A percentile compares a stretch with the other conserved stretches of the same genome.
These are phyloP conservation scores for Lepas anatifera DNA, from an alignment of 2,888 invertebrate genomes.

Conservation along the genomic window DNA sequence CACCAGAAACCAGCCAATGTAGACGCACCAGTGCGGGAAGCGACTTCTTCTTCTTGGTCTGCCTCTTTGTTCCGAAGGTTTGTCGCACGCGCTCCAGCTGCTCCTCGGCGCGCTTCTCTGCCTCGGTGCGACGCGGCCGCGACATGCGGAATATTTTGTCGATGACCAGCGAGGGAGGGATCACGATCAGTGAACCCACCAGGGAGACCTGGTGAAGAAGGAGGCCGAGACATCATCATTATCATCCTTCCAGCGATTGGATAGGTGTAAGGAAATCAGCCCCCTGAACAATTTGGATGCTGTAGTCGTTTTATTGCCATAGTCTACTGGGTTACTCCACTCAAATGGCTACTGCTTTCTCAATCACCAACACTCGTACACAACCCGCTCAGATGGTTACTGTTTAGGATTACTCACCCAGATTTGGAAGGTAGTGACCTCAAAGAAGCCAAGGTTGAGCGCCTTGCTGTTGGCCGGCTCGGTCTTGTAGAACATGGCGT, in stretches of 20 bases:
- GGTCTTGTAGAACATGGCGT: conserved; percentile 35
- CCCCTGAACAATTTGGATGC: too few species aligned
- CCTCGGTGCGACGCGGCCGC: conserved; percentile 25
- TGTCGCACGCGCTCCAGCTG: neutral
- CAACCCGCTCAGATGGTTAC: too few species aligned
- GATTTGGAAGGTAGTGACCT: conserved; percentile 33
- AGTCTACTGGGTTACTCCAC: too few species aligned
- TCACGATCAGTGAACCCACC: conserved; percentile 35
- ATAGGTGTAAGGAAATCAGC: too few species aligned
- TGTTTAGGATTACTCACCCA: too few species aligned
- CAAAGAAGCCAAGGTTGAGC: conserved; percentile 34
- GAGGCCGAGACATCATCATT: too few species aligned
- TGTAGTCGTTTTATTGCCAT: too few species aligned
- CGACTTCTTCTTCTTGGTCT: conserved; percentile 15
- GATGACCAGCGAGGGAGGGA: conserved; percentile 36
- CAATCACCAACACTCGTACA: too few species aligned
- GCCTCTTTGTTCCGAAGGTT: neutral
- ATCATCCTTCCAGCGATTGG: too few species aligned
- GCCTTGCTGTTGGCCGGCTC: conserved; percentile 25
- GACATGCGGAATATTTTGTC: conserved; percentile 36
- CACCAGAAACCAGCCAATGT: conserved; percentile 35
- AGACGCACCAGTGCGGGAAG: conserved; percentile 23
- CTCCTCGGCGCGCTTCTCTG: conserved; percentile 10
- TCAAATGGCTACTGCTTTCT: too few species aligned
- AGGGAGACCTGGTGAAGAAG: conserved; percentile 30